Evolutionary conservation across 2,888 invertebrate genomes (phyloP), one percentile per base, ranked within the genome.

Genomic region (Tenthredo notha): DNA sequence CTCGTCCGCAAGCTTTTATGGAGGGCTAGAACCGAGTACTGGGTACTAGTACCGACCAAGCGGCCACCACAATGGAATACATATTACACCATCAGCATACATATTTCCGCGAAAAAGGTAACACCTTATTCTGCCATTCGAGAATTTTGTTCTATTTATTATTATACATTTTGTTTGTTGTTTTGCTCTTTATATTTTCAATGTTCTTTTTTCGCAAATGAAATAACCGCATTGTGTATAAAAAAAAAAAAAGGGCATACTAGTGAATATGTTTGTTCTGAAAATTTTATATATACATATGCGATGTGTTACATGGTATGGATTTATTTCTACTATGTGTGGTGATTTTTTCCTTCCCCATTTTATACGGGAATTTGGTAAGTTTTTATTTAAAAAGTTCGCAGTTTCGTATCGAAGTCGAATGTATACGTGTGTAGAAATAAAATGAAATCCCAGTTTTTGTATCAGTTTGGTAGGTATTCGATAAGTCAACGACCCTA

Each of bases 21-120:
- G 84, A 25, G 47, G 33, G 77, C 70, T 72, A 43, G 83, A 50
- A 74, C 50, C 72, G 43, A 21, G 72, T 21, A 54, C 10, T 29
- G 77, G 10, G 21, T 47, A 84, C 67, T 33, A 33, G 33, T 25
- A 47, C 83, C 40, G 21, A 70, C 54, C 80, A 61, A 86, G 70
- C 84, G 84, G 82, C 75, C 74, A 85, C 75, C 80, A 85, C 84
- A 86, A 86, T 85, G 54, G 85, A 86, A 25, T 86, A 82, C 84
- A 86, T 75, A 67, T 85, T 83, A 67, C 84, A 78, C 85, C 37
- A 84, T 67, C 75, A 74, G 84, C 85, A 85, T 85, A 85, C 85
- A 72, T 83, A 83, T 85, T 85, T 65, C 82, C 75, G 82, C 25
- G 47, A 75, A n/a, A 58, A 47, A 29, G 82, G 58, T 25, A 54